Percentiles rank a stretch among this genome's conserved stretches.
These are phyloP conservation scores for Dipodomys ordii DNA, from an alignment of 2,113 vertebrate genomes.

Conservation along the genomic window DNA sequence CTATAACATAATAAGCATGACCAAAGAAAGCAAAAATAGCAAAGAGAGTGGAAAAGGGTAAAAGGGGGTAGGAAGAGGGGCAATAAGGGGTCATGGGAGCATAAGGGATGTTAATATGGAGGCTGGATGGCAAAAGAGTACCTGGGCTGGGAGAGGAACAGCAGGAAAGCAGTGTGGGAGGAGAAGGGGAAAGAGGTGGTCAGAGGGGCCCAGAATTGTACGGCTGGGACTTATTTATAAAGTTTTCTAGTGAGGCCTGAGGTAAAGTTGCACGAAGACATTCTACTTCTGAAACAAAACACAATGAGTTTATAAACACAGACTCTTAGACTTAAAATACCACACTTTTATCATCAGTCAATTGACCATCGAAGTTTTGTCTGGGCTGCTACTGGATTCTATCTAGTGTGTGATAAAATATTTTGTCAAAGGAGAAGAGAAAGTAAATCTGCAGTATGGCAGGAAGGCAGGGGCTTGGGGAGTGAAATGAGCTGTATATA, in stretches of 20 bases:
- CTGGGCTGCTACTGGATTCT: background rate
- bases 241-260: background rate
- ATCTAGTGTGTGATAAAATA: background rate
- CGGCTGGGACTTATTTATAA: background rate
- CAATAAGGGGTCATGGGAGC: background rate
- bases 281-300: background rate
- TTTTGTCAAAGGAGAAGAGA: background rate
- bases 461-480: fast-evolving
- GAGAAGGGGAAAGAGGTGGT: background rate
- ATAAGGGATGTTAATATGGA: background rate
- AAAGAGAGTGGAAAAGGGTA: background rate
- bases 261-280: background rate
- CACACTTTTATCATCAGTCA: background rate
- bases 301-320: background rate
- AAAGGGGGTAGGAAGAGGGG: background rate
- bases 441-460: background rate
- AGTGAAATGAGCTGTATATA: background rate
- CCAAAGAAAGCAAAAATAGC: background rate
- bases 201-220: too few species aligned
- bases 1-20: background rate
- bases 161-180: background rate
- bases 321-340: background rate
- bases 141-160: background rate
- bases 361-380: background rate
- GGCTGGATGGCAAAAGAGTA: too few species aligned